Evolutionary conservation across 2,797 vertebrate genomes (phyloP), one percentile per base, ranked within the genome.

Genomic region (Eulemur rubriventer): DNA sequence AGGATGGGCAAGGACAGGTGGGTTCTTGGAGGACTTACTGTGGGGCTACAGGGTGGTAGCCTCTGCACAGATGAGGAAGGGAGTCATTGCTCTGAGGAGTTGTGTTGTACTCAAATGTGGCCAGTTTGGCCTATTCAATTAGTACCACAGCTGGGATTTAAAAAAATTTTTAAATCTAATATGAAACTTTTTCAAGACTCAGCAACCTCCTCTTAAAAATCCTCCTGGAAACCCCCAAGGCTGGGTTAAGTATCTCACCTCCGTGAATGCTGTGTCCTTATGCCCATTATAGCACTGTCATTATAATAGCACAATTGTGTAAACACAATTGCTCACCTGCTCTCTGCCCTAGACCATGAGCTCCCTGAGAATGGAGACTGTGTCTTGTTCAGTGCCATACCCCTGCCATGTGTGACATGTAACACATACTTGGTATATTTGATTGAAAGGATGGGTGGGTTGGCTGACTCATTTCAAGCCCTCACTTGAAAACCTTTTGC

Each of bases 181-280:
- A 33, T 18, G 46, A 95, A 72, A 73, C 17, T 67, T 92, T 70
- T 59, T 38, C 35, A 69, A 11, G 72, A 33, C 38, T 78, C 46
- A 63, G 50, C 22, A 83, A 17, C 50, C 24, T 96, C 84, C 57
- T 87, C 46, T 43, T 24, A 72, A 88, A 87, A n/a, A 28, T 61
- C 81, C 75, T 84, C n/a, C 78, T 18, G 11, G 76, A 70, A 46
- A 46, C 10, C 24, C 41, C 33, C 30, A 30, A 57, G 35, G 14
- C 26, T 84, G 73, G 8, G 8, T 43, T 17, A 24, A 10, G 0
- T 10, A 24, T n/a, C 24, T 28, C 43, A 10, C 8, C 2, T 20
- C n/a, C 1, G 2, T 28, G n/a, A 11, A 0, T 8, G 2, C 14
- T 8, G 0, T 2, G 8, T 55, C 69, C 48, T 73, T 38, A 2